phyloP scores from a whole-genome alignment of 2,113 vertebrate genomes.

The Ciconia boyciana region DNA sequence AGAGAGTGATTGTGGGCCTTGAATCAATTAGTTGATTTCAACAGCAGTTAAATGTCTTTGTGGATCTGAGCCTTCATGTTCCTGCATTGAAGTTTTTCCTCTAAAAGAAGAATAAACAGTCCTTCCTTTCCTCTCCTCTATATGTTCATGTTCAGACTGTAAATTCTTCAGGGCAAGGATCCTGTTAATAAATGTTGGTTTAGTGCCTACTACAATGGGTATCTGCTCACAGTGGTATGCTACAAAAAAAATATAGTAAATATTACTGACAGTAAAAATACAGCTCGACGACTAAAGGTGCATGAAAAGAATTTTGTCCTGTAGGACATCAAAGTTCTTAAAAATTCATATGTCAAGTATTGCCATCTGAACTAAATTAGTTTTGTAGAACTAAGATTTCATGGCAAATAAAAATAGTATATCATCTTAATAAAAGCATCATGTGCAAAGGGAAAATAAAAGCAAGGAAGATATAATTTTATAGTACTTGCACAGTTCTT shows the following conservation, averaged over 20 bases:
- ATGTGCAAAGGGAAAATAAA: conserved; percentile 66
- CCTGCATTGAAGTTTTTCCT: background rate
- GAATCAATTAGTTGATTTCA: background rate
- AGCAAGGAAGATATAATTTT: conserved; percentile 68
- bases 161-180: background rate
- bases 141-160: background rate
- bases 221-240: background rate
- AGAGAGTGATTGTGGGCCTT: background rate
- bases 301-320: conserved; percentile 67
- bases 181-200: background rate
- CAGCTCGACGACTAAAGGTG: conserved; percentile 55
- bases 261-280: conserved; percentile 61
- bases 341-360: conserved; percentile 71
- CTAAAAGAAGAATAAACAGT: background rate
- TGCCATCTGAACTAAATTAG: conserved; percentile 76
- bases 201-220: background rate
- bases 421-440: conserved; percentile 79
- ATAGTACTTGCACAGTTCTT: conserved; percentile 49
- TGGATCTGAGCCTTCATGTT: background rate
- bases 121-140: background rate
- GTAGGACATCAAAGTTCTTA: conserved; percentile 69
- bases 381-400: conserved; percentile 76
- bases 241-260: background rate
- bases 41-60: background rate
- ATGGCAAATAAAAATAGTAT: conserved; percentile 77